Conservation (phyloP, 2,888 invertebrate species). For the Masnerella sp. region DNA sequence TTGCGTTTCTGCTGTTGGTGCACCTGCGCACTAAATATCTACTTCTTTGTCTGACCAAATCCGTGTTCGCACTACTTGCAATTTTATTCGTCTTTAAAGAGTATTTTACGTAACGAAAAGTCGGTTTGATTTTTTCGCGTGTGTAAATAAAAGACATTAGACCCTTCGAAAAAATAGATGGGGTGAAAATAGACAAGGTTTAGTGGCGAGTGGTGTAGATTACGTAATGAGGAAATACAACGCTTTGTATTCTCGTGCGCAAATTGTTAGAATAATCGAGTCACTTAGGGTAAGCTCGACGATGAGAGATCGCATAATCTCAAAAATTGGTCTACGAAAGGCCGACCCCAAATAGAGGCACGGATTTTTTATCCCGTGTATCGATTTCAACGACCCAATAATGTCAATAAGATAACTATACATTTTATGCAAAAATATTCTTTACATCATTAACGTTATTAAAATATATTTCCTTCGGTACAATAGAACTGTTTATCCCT, state of each 20-base stretch:
- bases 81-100: no score
- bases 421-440: no score
- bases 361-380: constrained; percentile 28
- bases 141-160: constrained; percentile 2
- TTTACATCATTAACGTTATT: no score
- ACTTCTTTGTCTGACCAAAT: constrained; percentile 11
- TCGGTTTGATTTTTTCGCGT: not conserved
- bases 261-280: constrained; percentile 53
- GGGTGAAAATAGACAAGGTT: constrained; percentile 46
- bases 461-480: no score
- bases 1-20: no score
- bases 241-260: constrained; percentile 42
- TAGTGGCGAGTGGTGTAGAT: constrained; percentile 43
- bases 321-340: constrained; percentile 29
- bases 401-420: no score
- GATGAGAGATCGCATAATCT: constrained; percentile 41
- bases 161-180: constrained; percentile 35
- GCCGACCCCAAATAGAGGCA: constrained; percentile 21
- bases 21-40: no score
- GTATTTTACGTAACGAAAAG: no score
- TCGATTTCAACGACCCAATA: no score
- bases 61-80: constrained; percentile 7
- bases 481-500: no score
- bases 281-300: constrained; percentile 44
- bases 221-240: constrained; percentile 44